Evolutionary conservation across 2,888 invertebrate species (phyloP).

Genomic region (Aspidiotus rigidus): DNA sequence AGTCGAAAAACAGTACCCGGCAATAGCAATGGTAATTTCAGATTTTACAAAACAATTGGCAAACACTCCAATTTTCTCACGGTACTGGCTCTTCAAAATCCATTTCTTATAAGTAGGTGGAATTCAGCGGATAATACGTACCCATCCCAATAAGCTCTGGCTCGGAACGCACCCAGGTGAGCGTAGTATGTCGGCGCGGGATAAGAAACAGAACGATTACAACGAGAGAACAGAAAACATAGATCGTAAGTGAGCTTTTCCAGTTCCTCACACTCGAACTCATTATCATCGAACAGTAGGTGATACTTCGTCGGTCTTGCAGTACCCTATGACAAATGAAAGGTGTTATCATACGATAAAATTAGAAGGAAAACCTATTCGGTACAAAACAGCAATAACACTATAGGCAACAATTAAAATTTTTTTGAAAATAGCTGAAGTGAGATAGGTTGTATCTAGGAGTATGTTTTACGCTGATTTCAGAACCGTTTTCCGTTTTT

Average conservation of each 20-base stretch:
- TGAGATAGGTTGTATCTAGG: no score
- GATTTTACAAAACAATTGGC: no score
- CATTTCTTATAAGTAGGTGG: neutral
- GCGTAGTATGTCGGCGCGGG: conserved; percentile 83
- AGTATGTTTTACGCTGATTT: no score
- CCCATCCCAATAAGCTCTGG: conserved; percentile 46
- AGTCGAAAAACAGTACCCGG: no score
- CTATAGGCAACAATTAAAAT: no score
- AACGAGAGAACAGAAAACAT: conserved; percentile 77
- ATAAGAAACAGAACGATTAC: conserved; percentile 73
- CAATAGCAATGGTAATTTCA: no score
- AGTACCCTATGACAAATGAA: conserved; percentile 58
- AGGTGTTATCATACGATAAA: no score
- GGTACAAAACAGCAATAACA: neutral
- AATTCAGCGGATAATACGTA: neutral
- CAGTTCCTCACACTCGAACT: conserved; percentile 61
- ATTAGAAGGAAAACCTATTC: neutral
- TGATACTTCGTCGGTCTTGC: conserved; percentile 80
- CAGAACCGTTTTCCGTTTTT: neutral
- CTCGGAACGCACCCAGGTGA: conserved; percentile 72
- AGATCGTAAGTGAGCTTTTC: conserved; percentile 71
- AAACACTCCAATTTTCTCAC: no score
- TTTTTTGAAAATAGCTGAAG: no score
- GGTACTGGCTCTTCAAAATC: no score
- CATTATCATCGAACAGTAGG: conserved; percentile 68